Conservation (phyloP, 2,113 vertebrate species). For the Tor tambroides region DNA sequence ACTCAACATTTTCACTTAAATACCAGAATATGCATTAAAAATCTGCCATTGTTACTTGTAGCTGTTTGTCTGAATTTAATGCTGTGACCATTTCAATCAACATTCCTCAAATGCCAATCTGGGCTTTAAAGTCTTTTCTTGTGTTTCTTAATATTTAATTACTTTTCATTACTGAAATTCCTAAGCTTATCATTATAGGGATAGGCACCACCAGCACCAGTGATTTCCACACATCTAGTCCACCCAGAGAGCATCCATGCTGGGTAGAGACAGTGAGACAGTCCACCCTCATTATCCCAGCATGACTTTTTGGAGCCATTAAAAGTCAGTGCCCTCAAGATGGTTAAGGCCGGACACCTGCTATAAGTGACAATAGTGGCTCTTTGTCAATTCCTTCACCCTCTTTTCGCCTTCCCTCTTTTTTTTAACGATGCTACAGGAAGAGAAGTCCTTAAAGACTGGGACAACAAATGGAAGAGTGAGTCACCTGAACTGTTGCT, state of each 20-base stretch:
- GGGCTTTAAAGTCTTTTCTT: no score
- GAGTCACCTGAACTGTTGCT: neutral
- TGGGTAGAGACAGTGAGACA: slow-evolving; percentile 45
- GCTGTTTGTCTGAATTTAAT: neutral
- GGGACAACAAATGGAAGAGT: neutral
- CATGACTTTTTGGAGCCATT: slow-evolving; percentile 35
- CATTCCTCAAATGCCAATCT: neutral
- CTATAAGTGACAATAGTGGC: slow-evolving; percentile 38
- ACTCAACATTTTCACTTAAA: neutral
- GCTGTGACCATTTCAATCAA: neutral
- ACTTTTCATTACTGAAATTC: slow-evolving; percentile 12
- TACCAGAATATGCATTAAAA: neutral
- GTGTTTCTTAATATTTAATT: neutral
- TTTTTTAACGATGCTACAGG: neutral
- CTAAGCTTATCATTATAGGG: neutral
- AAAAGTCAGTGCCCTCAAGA: slow-evolving; percentile 44
- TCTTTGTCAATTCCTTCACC: slow-evolving; percentile 43
- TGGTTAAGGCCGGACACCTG: slow-evolving; percentile 46
- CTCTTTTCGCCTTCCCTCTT: neutral
- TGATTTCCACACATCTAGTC: slow-evolving; percentile 57
- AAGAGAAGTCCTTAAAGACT: neutral
- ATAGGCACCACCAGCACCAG: slow-evolving; percentile 27
- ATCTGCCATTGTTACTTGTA: neutral
- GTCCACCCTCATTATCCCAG: slow-evolving; percentile 63
- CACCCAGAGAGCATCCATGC: slow-evolving; percentile 51